Evolutionary conservation across 1,140 invertebrate species (phyloP), one percentile per base, ranked within the genome.

Genomic region (Linepithema humile): DNA sequence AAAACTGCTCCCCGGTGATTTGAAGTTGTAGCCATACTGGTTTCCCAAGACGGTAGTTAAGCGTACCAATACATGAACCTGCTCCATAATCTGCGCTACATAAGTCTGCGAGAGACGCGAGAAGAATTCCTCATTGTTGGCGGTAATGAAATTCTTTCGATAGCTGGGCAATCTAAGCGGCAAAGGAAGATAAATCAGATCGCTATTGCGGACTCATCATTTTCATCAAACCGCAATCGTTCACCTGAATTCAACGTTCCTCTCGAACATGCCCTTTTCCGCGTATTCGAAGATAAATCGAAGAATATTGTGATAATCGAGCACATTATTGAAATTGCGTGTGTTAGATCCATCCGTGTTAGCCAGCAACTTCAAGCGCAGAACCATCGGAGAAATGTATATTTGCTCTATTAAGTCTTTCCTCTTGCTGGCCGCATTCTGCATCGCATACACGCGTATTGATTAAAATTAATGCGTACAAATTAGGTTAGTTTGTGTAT

Each of bases 31-130:
- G n/a, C 97, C 97, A 92, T 97, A 98, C 2, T 98, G 98, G 95
- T 99, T 99, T 15, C 98, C 98, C 50, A 99, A 96, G 2, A 99
- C 97, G 91, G 98, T 98, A 29, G 98, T 94, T 0, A 98, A 98
- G 12, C 98, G 94, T 0, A 99, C 96, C 32, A 98, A 94, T 5
- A 98, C 97, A 91, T 99, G 98, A 92, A 98, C 96, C 94, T 99
- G 98, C 92, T 98, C 98, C 65, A 98, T 95, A 67, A 97, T 95
- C 94, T 98, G 96, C 20, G 96, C 95, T 72, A 95, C 95, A 91
- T 98, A 98, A 93, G 98, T 97, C 12, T 95, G 94, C 29, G 95
- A 96, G 50, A 97, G 95, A 84, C 97, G 95, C 10, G 94, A 92
- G 43, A 95, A 86, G 23, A 98, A 93, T 77, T 96, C 95, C 5